Evolutionary conservation across 30 jellyfish, hydroid and myxozoan species (phyloP), one percentile per base, ranked within the genome.

Genomic region (Aurelia sp.): DNA sequence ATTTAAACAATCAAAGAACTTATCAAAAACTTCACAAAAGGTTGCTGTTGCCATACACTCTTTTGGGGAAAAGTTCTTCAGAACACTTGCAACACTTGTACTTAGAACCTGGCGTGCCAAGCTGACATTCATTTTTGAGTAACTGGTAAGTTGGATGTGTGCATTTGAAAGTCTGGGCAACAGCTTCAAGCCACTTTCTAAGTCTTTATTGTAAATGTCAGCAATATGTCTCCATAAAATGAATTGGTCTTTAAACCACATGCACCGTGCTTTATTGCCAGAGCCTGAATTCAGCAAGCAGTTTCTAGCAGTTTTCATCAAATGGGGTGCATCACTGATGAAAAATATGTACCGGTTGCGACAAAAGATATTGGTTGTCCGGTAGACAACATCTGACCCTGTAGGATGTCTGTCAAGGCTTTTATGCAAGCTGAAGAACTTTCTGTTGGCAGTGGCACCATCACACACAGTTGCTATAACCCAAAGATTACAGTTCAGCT

Each of bases 21-120:
- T 63, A 75, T 88, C 93, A 91, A 87, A 51, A 48, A 75, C 61
- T 21, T 65, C 71, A 88, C 97, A 88, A 53, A 88, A 76, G 53
- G 80, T 80, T n/a, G 90, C 82, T 20, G 94, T 78, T 24, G 76
- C 89, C 53, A 44, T 69, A 13, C 93, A 91, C 24, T 82, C 96
- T 44, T 63, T 87, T 12, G 94, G 95, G 21, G 87, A 88, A 90
- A 21, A 90, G 13, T 69, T 57, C 62, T 75, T 81, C 86, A 82
- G 55, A 24, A 82, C 80, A 17, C 35, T 82, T 13, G 91, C 80
- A 38, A 90, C 87, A 22, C 90, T 80, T 33, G 85, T 20, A 89
- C 97, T 80, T 19, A 89, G 85, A 52, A 88, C 81, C 66, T 80
- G 94, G 47, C 85, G 58, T 52, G 97, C 97, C 27, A 89, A 85